These are phyloP conservation scores for Amphipoea lucens DNA, from an alignment of 2,888 invertebrate genomes.

Conservation along the genomic window DNA sequence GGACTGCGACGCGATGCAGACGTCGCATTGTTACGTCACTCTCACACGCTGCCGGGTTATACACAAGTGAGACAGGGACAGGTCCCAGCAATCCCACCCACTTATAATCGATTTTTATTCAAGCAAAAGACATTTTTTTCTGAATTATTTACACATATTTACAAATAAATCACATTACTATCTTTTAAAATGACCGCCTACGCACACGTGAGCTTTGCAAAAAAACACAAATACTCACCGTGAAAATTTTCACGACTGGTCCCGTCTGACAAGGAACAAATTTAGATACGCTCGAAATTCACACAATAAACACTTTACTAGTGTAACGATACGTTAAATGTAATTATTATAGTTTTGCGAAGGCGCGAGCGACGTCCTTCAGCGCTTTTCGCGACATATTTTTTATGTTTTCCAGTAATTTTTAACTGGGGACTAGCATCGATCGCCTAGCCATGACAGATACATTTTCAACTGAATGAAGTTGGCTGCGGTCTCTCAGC, in stretches of 20 bases:
- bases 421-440: constrained; percentile 83
- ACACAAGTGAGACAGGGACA: constrained; percentile 68
- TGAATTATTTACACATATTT: constrained; percentile 69
- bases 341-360: constrained; percentile 78
- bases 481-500: constrained; percentile 85
- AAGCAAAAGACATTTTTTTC: constrained; percentile 70
- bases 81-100: constrained; percentile 85
- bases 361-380: constrained; percentile 72
- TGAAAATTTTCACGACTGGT: constrained; percentile 82
- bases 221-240: constrained; percentile 84
- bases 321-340: constrained; percentile 74
- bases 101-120: constrained; percentile 89
- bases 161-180: constrained; percentile 65
- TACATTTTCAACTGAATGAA: constrained; percentile 85
- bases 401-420: constrained; percentile 85
- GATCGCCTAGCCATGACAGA: constrained; percentile 89
- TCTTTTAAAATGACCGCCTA: constrained; percentile 64
- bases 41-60: constrained; percentile 81
- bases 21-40: constrained; percentile 82
- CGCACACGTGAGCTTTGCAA: constrained; percentile 60
- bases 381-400: constrained; percentile 83
- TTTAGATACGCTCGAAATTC: constrained; percentile 87
- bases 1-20: constrained; percentile 64
- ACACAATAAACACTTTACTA: constrained; percentile 84
- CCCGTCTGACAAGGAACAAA: constrained; percentile 85